Evolutionary conservation across 2,888 invertebrate genomes (phyloP).

Genomic region (Rotaria sp.): DNA sequence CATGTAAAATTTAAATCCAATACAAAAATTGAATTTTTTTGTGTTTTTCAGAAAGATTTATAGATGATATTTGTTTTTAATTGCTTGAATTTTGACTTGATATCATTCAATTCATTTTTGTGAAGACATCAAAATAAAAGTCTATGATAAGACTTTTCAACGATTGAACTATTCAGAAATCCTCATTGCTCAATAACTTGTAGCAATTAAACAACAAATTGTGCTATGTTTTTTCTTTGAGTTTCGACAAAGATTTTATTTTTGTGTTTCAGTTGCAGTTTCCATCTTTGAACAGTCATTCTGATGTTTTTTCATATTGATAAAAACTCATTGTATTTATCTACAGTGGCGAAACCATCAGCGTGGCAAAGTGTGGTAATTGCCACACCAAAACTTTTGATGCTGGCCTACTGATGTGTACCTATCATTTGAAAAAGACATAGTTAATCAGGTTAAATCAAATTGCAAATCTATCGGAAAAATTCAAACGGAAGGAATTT

Average conservation of each 20-base stretch:
- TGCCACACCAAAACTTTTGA: too few species aligned
- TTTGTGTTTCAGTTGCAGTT: neutral
- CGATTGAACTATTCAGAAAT: neutral
- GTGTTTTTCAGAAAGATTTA: too few species aligned
- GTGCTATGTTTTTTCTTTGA: neutral
- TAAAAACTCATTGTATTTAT: neutral
- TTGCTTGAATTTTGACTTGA: too few species aligned
- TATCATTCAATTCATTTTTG: neutral
- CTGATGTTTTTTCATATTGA: neutral
- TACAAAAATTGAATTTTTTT: too few species aligned
- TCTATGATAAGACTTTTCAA: neutral
- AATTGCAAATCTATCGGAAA: neutral
- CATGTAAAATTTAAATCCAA: too few species aligned
- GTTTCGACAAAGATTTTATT: neutral
- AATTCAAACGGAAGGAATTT: neutral
- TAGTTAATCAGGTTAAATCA: neutral
- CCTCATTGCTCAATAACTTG: neutral
- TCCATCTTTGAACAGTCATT: neutral
- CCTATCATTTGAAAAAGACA: neutral
- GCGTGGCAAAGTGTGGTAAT: too few species aligned
- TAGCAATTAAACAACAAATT: neutral
- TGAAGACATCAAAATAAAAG: neutral
- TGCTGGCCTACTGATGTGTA: too few species aligned
- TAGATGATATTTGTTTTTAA: too few species aligned
- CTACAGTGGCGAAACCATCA: too few species aligned